Evolutionary conservation across 1,140 invertebrate genomes (phyloP).

Genomic region (Sweltsa coloradensis): DNA sequence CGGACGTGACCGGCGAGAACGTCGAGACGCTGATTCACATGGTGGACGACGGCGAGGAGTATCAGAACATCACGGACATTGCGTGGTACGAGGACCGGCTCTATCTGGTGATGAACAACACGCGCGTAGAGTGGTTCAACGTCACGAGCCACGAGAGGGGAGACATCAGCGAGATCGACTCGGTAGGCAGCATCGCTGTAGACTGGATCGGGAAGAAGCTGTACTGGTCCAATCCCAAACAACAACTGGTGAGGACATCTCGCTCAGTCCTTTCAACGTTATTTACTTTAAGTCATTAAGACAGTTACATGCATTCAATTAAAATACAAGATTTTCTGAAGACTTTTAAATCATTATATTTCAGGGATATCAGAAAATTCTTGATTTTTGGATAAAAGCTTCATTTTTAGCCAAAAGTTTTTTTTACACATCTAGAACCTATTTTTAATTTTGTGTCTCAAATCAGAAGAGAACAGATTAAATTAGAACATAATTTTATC

Average conservation of each 20-base stretch:
- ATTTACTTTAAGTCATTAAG: neutral
- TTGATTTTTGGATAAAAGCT: too few species aligned
- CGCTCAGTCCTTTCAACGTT: neutral
- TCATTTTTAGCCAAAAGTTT: too few species aligned
- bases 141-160: conserved; percentile 41
- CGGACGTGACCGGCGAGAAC: conserved; percentile 60
- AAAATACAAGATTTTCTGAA: too few species aligned
- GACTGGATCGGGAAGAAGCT: conserved; percentile 81
- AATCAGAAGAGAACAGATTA: too few species aligned
- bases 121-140: conserved; percentile 56
- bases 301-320: too few species aligned
- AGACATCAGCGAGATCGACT: conserved; percentile 46
- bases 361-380: too few species aligned
- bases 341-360: too few species aligned
- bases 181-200: conserved; percentile 64
- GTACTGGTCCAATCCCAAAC: conserved; percentile 80
- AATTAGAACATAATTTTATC: too few species aligned
- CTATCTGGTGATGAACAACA: conserved; percentile 61
- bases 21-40: conserved; percentile 47
- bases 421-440: too few species aligned
- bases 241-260: conserved; percentile 51
- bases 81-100: conserved; percentile 54
- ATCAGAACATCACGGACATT: conserved; percentile 47
- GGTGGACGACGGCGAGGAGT: conserved; percentile 18
- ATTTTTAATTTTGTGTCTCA: too few species aligned